Evolutionary conservation across 2,113 vertebrate genomes (phyloP).

Genomic region (Megaceryle torquata): DNA sequence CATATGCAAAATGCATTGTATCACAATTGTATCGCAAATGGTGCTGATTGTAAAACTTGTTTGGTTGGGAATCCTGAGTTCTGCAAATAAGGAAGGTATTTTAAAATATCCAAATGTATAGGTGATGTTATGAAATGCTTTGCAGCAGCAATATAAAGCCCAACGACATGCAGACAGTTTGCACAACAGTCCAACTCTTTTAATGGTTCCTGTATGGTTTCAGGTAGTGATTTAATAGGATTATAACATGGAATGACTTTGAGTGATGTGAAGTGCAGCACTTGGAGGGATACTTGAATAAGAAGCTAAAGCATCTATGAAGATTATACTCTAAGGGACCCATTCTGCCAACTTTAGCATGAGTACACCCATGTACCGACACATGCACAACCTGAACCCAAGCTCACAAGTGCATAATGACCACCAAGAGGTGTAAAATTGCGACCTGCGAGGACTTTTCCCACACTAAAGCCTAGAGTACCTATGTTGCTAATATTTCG

Average conservation of each 20-base stretch:
- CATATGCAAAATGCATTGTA: background rate
- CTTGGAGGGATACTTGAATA: background rate
- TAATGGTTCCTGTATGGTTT: accelerated
- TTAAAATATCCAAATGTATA: background rate
- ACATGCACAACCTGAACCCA: accelerated
- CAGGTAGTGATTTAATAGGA: background rate
- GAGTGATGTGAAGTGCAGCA: background rate
- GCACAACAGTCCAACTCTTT: background rate
- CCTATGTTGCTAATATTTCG: background rate
- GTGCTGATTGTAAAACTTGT: background rate
- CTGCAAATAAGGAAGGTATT: background rate
- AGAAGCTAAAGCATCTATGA: background rate
- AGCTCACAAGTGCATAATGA: background rate
- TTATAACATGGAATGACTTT: background rate
- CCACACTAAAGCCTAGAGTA: background rate
- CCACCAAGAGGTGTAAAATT: background rate
- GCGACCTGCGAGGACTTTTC: background rate
- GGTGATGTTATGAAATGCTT: background rate
- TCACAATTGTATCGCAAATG: background rate
- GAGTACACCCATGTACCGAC: background rate
- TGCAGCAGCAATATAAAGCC: background rate
- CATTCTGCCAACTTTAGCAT: background rate
- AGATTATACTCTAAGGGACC: background rate
- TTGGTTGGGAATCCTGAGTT: background rate
- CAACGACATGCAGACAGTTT: background rate